Evolutionary conservation across 2,113 vertebrate genomes (phyloP).

Genomic region (Pholis gunnellus): DNA sequence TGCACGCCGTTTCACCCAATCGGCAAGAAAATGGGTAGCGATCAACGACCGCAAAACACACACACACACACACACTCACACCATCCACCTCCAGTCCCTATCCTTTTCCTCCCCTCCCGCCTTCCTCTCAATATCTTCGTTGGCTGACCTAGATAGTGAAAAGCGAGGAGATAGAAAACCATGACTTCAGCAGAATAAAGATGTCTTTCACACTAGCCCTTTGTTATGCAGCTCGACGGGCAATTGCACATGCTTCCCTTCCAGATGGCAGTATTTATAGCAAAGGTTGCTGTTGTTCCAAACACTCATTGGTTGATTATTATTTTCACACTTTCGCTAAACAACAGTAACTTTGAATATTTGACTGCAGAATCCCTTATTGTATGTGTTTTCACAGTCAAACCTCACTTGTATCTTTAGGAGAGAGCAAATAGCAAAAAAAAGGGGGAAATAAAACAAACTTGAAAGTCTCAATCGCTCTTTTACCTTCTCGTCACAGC

Average conservation of each 20-base stretch:
- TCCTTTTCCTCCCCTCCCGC: conserved; percentile 15
- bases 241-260: conserved; percentile 44
- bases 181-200: conserved; percentile 75
- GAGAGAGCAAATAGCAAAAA: background rate
- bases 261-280: conserved; percentile 60
- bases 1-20: conserved; percentile 39
- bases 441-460: background rate
- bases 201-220: conserved; percentile 55
- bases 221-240: conserved; percentile 49
- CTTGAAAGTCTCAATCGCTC: background rate
- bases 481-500: conserved; percentile 16
- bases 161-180: conserved; percentile 53
- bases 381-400: background rate
- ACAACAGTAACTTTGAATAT: conserved; percentile 18
- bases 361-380: background rate
- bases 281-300: conserved; percentile 29
- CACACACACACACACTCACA: background rate
- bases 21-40: conserved; percentile 35
- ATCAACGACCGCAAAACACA: conserved; percentile 30
- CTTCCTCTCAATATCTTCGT: conserved; percentile 50
- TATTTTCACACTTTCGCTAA: background rate
- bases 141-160: conserved; percentile 75
- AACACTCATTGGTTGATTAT: background rate
- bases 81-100: background rate
- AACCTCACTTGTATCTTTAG: background rate